These are phyloP conservation scores for Drosophila ustulata DNA, from an alignment of 2,888 invertebrate genomes.

Conservation along the genomic window DNA sequence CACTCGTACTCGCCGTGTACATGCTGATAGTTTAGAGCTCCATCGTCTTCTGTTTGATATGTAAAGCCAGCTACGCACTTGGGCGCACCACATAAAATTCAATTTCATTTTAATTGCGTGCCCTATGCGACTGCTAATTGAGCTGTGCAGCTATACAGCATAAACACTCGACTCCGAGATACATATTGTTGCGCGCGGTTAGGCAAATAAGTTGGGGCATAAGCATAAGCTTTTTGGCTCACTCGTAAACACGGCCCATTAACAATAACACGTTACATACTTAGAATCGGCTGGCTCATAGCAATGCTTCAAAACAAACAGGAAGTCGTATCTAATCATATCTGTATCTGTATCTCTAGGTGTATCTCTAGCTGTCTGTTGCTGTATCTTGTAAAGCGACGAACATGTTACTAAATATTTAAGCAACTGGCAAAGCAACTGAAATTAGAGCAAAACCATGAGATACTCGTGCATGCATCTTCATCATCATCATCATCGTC, in stretches of 20 bases:
- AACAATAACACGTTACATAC: slow-evolving; percentile 61
- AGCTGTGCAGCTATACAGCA: slow-evolving; percentile 52
- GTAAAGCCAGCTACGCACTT: slow-evolving; percentile 52
- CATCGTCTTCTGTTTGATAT: slow-evolving; percentile 37
- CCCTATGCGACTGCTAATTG: slow-evolving; percentile 72
- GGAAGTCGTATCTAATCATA: slow-evolving; percentile 78
- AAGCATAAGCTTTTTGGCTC: slow-evolving; percentile 49
- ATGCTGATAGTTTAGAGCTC: not conserved
- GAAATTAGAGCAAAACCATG: slow-evolving; percentile 73
- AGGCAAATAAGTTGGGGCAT: slow-evolving; percentile 30
- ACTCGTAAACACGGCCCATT: slow-evolving; percentile 60
- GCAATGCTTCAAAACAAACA: slow-evolving; percentile 60
- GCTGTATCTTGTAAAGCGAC: slow-evolving; percentile 45
- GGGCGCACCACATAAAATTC: slow-evolving; percentile 76
- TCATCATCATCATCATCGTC: slow-evolving; percentile 5
- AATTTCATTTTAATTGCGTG: slow-evolving; percentile 77
- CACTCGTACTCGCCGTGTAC: slow-evolving; percentile 10
- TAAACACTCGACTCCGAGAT: slow-evolving; percentile 23
- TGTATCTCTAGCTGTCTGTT: slow-evolving; percentile 32
- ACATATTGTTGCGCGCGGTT: slow-evolving; percentile 1
- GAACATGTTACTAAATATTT: slow-evolving; percentile 74
- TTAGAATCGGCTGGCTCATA: slow-evolving; percentile 29
- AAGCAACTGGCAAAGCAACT: slow-evolving; percentile 64
- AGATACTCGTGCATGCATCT: slow-evolving; percentile 41
- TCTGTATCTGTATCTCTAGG: slow-evolving; percentile 39